A percentile compares a stretch with the other conserved stretches of the same genome.
Conservation (phyloP, 2,797 vertebrate genomes). For the Siniperca obscura region DNA sequence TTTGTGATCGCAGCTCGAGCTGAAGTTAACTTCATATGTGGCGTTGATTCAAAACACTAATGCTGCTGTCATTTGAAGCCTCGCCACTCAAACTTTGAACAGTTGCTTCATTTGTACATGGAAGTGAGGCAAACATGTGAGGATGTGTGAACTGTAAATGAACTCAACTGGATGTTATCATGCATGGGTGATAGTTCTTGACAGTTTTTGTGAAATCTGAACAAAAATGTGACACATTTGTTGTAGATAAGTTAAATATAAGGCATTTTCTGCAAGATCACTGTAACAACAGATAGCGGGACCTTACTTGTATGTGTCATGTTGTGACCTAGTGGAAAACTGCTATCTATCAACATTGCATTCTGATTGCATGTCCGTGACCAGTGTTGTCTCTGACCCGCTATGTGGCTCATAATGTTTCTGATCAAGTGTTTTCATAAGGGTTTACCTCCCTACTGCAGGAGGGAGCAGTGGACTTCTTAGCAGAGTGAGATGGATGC, state of each 20-base stretch:
- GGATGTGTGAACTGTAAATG: constrained; percentile 7
- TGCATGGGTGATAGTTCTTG: background rate
- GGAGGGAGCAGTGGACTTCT: background rate
- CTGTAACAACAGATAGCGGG: background rate
- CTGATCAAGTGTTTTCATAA: constrained; percentile 40
- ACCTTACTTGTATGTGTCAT: background rate
- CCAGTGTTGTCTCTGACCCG: constrained; percentile 12
- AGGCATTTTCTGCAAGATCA: background rate
- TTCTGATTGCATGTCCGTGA: constrained; percentile 23
- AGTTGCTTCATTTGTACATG: constrained; percentile 40
- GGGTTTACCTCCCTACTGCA: constrained; percentile 27
- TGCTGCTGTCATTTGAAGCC: constrained; percentile 8
- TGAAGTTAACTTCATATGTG: background rate
- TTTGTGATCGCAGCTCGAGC: constrained; percentile 7
- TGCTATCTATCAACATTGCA: constrained; percentile 32
- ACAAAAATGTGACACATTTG: constrained; percentile 5
- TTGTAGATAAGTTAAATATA: background rate
- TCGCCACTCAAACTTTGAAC: constrained; percentile 1
- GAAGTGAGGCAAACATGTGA: constrained; percentile 16
- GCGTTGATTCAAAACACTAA: constrained; percentile 21
- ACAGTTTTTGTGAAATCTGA: background rate
- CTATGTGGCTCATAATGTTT: constrained; percentile 34
- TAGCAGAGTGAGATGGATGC: constrained; percentile 58
- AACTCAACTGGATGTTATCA: constrained; percentile 15
- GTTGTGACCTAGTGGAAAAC: constrained; percentile 25